phyloP scores from a whole-genome alignment of 2,888 invertebrate species.

The Drosophila kanekoi region DNA sequence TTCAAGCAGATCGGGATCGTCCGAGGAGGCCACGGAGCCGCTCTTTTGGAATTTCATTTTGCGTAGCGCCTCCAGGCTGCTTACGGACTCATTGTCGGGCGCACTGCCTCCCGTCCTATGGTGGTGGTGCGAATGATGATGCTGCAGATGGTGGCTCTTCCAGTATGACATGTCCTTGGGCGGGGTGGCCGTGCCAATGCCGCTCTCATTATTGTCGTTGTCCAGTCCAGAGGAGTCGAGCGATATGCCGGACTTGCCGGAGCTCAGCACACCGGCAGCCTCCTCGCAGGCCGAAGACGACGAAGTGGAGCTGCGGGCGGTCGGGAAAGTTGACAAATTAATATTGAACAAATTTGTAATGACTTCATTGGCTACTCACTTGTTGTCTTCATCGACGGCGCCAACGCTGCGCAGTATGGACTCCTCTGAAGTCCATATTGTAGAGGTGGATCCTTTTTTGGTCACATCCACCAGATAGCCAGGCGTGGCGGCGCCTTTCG shows the following conservation, averaged over 20 bases:
- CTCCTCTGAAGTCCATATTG: conserved; percentile 85
- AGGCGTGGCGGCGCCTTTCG: conserved; percentile 61
- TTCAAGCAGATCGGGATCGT: conserved; percentile 84
- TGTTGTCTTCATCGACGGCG: conserved; percentile 85
- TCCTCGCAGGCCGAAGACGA: conserved; percentile 85
- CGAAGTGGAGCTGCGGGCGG: conserved; percentile 82
- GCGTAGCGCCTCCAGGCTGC: conserved; percentile 82
- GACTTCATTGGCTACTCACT: conserved; percentile 76
- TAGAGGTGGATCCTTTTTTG: conserved; percentile 85
- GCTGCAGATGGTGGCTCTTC: conserved; percentile 77
- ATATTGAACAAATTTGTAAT: conserved; percentile 22
- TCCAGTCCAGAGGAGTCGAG: conserved; percentile 84
- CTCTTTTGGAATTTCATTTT: conserved; percentile 84
- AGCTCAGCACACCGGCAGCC: conserved; percentile 83
- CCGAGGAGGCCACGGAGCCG: conserved; percentile 83
- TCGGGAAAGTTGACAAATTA: conserved; percentile 29
- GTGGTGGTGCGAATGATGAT: conserved; percentile 65
- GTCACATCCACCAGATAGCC: conserved; percentile 82
- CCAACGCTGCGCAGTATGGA: conserved; percentile 85
- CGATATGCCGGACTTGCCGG: conserved; percentile 85
- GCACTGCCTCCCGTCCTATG: conserved; percentile 55
- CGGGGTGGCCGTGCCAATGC: conserved; percentile 84
- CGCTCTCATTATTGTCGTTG: conserved; percentile 84
- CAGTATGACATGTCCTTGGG: conserved; percentile 84
- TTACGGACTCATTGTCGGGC: conserved; percentile 82